Percentiles rank a stretch among this genome's conserved stretches.
phyloP scores from a whole-genome alignment of 2,113 vertebrate species.

The Labrus mixtus region DNA sequence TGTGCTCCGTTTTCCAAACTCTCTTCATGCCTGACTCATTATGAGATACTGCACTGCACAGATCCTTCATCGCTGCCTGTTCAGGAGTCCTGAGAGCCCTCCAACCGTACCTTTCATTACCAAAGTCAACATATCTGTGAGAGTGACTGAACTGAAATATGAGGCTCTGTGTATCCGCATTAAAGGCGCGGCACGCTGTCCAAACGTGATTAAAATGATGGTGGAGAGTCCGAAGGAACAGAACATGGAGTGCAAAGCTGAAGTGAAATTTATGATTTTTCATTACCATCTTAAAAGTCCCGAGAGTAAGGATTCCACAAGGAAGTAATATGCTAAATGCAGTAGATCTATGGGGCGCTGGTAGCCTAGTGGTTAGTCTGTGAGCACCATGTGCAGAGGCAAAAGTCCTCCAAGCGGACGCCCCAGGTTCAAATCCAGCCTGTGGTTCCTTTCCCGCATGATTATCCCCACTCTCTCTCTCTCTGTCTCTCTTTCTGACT shows the following conservation, averaged over 20 bases:
- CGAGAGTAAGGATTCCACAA: too few relatives aligned
- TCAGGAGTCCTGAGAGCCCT: constrained; percentile 33
- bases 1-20: constrained; percentile 30
- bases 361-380: too few relatives aligned
- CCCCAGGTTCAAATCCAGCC: too few relatives aligned
- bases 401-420: too few relatives aligned
- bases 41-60: constrained; percentile 25
- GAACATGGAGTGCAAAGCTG: not conserved
- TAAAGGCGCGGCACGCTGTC: not conserved
- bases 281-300: not conserved
- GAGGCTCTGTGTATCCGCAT: constrained; percentile 30
- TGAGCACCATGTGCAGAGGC: too few relatives aligned
- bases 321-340: too few relatives aligned
- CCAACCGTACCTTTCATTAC: constrained; percentile 36
- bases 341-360: too few relatives aligned
- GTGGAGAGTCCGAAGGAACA: not conserved
- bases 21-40: constrained; percentile 17
- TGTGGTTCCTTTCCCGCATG: too few relatives aligned
- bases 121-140: constrained; percentile 56
- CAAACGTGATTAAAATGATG: constrained; percentile 8
- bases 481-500: too few relatives aligned
- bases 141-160: constrained; percentile 54
- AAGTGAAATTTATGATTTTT: not conserved
- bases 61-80: constrained; percentile 35
- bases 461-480: too few relatives aligned